Percentiles rank a stretch among this genome's conserved stretches.
Conservation (phyloP, 2,888 invertebrate genomes). For the Timandra comae region DNA sequence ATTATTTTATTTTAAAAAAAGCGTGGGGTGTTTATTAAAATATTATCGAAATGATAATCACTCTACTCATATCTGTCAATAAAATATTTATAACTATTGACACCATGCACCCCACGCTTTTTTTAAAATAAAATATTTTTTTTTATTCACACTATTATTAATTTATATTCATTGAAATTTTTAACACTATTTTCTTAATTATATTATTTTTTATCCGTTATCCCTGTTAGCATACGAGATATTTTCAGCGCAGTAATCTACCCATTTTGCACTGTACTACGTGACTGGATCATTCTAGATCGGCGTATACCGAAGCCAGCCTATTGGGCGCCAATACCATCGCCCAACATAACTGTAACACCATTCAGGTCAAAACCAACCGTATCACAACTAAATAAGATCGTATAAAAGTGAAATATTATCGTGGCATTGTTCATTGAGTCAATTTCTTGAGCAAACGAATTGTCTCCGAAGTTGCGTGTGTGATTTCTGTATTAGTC, state of each 20-base stretch:
- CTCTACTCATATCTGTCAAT: no score
- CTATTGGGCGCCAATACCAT: constrained; percentile 35
- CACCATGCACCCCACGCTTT: no score
- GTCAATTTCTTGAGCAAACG: constrained; percentile 44
- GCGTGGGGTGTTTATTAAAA: no score
- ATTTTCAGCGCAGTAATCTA: constrained; percentile 21
- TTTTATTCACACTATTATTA: no score
- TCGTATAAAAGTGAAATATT: background rate
- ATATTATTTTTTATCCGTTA: background rate
- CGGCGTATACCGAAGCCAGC: constrained; percentile 25
- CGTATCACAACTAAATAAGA: background rate
- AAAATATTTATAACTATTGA: no score
- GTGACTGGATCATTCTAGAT: constrained; percentile 32
- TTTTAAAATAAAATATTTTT: no score
- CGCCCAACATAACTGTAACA: constrained; percentile 4
- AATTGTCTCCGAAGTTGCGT: constrained; percentile 26
- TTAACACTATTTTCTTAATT: no score
- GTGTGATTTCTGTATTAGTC: constrained; percentile 31
- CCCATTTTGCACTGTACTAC: constrained; percentile 33
- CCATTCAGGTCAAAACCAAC: no score
- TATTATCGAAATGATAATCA: no score
- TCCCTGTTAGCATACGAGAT: background rate
- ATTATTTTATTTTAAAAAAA: no score
- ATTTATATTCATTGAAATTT: no score
- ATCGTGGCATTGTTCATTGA: constrained; percentile 31